Conservation (phyloP, 2,888 invertebrate species). For the Escarpia spicata region DNA sequence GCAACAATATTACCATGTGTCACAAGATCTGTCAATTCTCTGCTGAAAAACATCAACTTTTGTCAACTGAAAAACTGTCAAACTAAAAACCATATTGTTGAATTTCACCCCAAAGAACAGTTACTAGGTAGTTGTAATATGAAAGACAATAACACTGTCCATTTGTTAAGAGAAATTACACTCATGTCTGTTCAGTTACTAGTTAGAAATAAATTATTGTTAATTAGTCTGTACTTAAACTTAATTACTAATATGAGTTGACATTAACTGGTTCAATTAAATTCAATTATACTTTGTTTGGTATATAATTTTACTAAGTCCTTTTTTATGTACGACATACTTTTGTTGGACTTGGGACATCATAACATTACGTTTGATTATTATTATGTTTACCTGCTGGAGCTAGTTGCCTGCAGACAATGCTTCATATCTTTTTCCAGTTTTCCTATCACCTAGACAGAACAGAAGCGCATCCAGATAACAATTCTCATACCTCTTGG, state of each 20-base stretch:
- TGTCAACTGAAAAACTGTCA: background rate
- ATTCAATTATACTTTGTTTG: background rate
- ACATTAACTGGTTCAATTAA: no score
- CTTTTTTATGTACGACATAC: background rate
- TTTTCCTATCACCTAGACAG: conserved; percentile 20
- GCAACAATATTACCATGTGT: background rate
- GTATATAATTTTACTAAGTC: background rate
- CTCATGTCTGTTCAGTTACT: background rate
- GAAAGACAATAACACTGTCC: background rate
- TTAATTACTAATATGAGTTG: no score
- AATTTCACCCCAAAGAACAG: background rate
- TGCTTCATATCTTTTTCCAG: conserved; percentile 21
- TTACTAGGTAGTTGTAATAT: background rate
- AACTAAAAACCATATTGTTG: background rate
- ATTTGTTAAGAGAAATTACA: background rate
- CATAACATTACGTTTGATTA: background rate
- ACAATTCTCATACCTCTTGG: background rate
- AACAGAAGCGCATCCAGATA: background rate
- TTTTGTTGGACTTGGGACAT: background rate
- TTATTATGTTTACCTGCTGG: conserved; percentile 24
- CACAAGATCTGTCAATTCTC: background rate
- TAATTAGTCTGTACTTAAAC: no score
- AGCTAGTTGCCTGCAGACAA: background rate
- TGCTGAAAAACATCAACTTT: background rate
- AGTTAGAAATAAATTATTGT: no score